Percentiles rank a stretch among this genome's conserved stretches.
Evolutionary conservation across 1,140 invertebrate species (phyloP).

Genomic region (Telenomus remus): DNA sequence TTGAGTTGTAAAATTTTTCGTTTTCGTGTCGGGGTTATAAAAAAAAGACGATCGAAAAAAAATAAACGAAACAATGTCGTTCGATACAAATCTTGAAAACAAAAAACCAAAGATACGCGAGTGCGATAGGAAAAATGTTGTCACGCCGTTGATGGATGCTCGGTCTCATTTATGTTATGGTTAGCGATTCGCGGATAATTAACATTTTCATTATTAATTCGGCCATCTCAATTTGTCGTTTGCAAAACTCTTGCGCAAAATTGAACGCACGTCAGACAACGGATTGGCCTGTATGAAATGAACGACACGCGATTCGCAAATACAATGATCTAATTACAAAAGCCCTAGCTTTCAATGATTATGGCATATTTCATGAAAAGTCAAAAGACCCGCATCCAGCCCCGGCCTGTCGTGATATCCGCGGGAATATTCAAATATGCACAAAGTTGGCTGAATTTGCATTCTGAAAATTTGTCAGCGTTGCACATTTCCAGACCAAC

Average conservation of each 20-base stretch:
- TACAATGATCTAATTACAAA: slow-evolving; percentile 2
- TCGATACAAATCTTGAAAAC: slow-evolving; percentile 30
- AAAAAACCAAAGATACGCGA: slow-evolving; percentile 6
- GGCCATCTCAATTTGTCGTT: background rate
- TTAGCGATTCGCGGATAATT: slow-evolving; percentile 12
- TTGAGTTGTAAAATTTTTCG: slow-evolving; percentile 13
- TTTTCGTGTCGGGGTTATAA: no score
- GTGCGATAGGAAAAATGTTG: slow-evolving; percentile 7
- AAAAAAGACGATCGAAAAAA: slow-evolving; percentile 17
- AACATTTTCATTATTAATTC: slow-evolving; percentile 9
- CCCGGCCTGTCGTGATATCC: no score
- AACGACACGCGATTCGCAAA: background rate
- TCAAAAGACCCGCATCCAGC: no score
- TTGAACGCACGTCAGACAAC: background rate
- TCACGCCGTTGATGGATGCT: slow-evolving; percentile 5
- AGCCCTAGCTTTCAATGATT: background rate
- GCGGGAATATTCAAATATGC: no score
- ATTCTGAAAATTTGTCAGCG: no score
- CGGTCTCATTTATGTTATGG: slow-evolving; percentile 9
- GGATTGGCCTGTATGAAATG: background rate
- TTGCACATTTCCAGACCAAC: no score
- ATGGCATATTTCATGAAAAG: no score
- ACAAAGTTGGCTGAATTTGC: no score
- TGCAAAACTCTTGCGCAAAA: background rate
- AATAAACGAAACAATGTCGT: slow-evolving; percentile 46